Conservation (phyloP, 2,797 vertebrate genomes). For the Anabacerthia variegaticeps region DNA sequence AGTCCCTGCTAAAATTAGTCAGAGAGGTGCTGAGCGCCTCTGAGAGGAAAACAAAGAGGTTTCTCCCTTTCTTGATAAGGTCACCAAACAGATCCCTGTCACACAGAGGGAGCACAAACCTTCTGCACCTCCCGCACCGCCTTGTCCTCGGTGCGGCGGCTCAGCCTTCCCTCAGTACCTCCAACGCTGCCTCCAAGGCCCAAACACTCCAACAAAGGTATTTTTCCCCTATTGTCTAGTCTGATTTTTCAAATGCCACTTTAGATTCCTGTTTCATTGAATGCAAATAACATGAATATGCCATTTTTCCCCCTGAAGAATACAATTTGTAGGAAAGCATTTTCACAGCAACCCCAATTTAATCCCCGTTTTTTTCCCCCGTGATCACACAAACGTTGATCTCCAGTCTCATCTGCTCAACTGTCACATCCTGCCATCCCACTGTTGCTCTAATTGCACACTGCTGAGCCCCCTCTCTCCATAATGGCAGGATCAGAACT, state of each 20-base stretch:
- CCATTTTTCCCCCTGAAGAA: background rate
- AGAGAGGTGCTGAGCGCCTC: background rate
- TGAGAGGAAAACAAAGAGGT: background rate
- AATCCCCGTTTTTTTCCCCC: background rate
- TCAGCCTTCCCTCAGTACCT: background rate
- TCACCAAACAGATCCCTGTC: background rate
- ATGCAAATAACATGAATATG: background rate
- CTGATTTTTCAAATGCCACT: constrained; percentile 21
- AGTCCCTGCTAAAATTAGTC: background rate
- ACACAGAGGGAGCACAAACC: background rate
- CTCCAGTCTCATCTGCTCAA: constrained; percentile 38
- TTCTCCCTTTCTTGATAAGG: background rate
- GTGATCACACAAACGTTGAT: background rate
- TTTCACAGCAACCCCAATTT: background rate
- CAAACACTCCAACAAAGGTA: background rate
- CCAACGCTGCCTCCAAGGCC: background rate
- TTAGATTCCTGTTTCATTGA: background rate
- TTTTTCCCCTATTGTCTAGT: background rate
- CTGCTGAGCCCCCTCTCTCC: constrained; percentile 35
- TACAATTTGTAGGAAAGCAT: background rate
- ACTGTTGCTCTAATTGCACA: constrained; percentile 39
- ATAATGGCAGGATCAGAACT: constrained; percentile 19
- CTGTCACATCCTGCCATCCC: constrained; percentile 4
- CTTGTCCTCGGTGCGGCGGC: rapidly evolving
- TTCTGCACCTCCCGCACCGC: background rate